Conservation (phyloP, 2,888 invertebrate genomes). For the Cosmopolites sordidus region DNA sequence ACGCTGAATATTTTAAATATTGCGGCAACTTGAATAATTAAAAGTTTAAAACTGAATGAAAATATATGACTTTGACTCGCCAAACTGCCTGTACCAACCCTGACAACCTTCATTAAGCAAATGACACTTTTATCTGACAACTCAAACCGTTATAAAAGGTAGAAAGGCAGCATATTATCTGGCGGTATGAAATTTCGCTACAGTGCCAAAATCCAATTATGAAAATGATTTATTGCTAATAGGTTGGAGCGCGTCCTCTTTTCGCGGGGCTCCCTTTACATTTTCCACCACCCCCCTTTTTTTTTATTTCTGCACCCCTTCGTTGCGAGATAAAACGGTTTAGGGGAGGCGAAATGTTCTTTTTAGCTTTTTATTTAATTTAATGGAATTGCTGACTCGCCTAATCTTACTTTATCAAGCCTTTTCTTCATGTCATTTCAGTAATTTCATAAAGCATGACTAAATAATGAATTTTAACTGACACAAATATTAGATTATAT, state of each 20-base stretch:
- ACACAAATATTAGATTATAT: no score
- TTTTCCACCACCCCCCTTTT: slow-evolving; percentile 10
- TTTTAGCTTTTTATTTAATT: slow-evolving; percentile 2
- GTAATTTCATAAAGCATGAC: no score
- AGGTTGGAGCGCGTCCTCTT: slow-evolving; percentile 22
- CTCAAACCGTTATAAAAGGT: background rate
- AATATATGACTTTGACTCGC: no score
- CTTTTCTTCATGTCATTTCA: background rate
- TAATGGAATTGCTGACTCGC: background rate
- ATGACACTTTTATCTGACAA: slow-evolving; percentile 17
- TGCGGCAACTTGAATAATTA: no score
- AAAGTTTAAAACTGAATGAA: no score
- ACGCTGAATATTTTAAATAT: no score
- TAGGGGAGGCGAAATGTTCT: background rate
- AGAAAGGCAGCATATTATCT: slow-evolving; percentile 27
- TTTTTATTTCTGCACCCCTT: slow-evolving; percentile 15
- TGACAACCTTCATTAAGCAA: slow-evolving; percentile 19
- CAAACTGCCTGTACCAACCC: no score
- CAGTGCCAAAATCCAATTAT: slow-evolving; percentile 29
- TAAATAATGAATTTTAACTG: no score
- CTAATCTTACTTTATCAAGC: background rate
- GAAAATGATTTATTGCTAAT: slow-evolving; percentile 29
- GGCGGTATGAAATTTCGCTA: slow-evolving; percentile 27
- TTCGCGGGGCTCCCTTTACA: slow-evolving; percentile 13
- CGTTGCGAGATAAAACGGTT: slow-evolving; percentile 21